These are phyloP conservation scores for human (Homo sapiens) DNA, from an alignment of 2,113 vertebrate genomes.

Conservation along the genomic window GRCh38 chr14:59802001-59802500, in stretches of 20 bases:
- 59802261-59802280: background rate
- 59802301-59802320: background rate
- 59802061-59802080: background rate
- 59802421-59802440: background rate
- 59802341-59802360: background rate
- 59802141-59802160: background rate
- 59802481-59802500: background rate
- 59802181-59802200: background rate
- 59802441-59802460: background rate
- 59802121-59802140: background rate
- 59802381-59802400: background rate
- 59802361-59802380: background rate
- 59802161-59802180: background rate
- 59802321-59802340: background rate
- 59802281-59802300: background rate
- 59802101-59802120: background rate
- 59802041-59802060: background rate
- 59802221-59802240: background rate
- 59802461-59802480: background rate
- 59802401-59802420: background rate
- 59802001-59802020: background rate
- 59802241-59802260: background rate
- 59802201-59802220: background rate
- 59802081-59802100: background rate
- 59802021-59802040: background rate